Percentiles rank a stretch among this genome's conserved stretches.
These are phyloP conservation scores for Blastobasis adustella DNA, from an alignment of 2,888 invertebrate genomes.

Conservation along the genomic window DNA sequence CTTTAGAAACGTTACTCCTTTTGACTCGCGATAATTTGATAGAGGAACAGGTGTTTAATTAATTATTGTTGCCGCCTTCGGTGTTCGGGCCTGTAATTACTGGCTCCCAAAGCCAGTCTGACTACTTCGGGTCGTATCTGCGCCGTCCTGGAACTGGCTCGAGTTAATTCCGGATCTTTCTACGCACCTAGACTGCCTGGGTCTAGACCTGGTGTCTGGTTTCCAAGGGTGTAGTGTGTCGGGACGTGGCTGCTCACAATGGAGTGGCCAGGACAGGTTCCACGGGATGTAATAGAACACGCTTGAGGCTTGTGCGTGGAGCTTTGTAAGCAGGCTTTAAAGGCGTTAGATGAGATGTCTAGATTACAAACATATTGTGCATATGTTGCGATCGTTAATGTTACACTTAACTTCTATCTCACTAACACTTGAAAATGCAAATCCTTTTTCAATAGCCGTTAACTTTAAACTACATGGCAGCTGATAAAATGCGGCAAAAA, in stretches of 20 bases:
- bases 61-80: slow-evolving; percentile 32
- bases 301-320: no score
- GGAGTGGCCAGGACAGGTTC: slow-evolving; percentile 34
- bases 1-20: slow-evolving; percentile 22
- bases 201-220: slow-evolving; percentile 31
- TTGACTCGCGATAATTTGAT: slow-evolving; percentile 32
- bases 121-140: slow-evolving; percentile 19
- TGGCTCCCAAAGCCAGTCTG: slow-evolving; percentile 23
- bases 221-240: slow-evolving; percentile 54
- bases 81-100: slow-evolving; percentile 29
- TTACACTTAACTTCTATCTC: no score
- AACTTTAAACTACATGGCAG: no score
- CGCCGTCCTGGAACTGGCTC: slow-evolving; percentile 27
- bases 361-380: no score
- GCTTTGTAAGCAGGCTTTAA: no score
- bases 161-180: slow-evolving; percentile 35
- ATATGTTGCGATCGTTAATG: no score
- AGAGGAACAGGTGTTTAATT: slow-evolving; percentile 40
- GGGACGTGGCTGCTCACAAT: slow-evolving; percentile 36
- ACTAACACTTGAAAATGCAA: no score
- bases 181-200: slow-evolving; percentile 14
- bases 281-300: slow-evolving; percentile 42
- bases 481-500: no score
- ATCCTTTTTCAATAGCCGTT: no score
- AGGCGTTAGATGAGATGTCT: no score